Base-by-base conservation (phyloP, 1,140 invertebrate genomes). In the Asobara japonica region DNA sequence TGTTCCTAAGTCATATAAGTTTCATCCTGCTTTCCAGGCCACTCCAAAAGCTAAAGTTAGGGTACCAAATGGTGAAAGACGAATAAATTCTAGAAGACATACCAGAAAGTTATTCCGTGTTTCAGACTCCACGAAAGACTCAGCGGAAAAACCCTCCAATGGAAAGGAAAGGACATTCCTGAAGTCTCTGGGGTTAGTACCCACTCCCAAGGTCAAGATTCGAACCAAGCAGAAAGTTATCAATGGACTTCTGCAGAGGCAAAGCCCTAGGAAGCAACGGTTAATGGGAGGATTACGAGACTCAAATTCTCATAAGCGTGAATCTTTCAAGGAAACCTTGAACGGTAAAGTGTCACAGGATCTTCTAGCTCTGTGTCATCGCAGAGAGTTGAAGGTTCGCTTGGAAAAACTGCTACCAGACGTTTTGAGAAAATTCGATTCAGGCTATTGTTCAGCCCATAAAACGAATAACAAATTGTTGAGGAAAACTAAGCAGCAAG, bases 21-120 rank as follows among this genome's bases (percentile, higher is more conserved):
- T 67, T 22, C 81, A 83, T 77, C 80, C 81, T n/a, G 80, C 79
- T 11, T 72, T 83, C 22, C 45, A 38, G 22, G 22, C 1, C 16
- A 66, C 64, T 2, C 64, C 64, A 6, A 25, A 56, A 27, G 8
- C 25, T 1, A 25, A 11, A 56, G 10, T 22, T 3, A 30, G 10
- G 7, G 5, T 29, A n/a, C n/a, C 51, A 8, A 60, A 13, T 60
- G 3, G 8, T 8, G 20, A 60, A 20, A 60, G 3, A 20, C 16
- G 22, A 27, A 3, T 8, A 5, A 60, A 13, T 30, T 31, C 29
- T 31, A 62, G 29, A 16, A 62, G 51, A 56, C 18, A 56, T 2
- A 56, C 18, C 20, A 45, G 7, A 45, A 2, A 2, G n/a, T 45
- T 45, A 5, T 45, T 45, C 18, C 41, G 13, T 45, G n/a, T 11